Evolutionary conservation across 2,888 invertebrate species (phyloP), one percentile per base, ranked within the genome.

Genomic region (Rhimphoctona megacephalus): DNA sequence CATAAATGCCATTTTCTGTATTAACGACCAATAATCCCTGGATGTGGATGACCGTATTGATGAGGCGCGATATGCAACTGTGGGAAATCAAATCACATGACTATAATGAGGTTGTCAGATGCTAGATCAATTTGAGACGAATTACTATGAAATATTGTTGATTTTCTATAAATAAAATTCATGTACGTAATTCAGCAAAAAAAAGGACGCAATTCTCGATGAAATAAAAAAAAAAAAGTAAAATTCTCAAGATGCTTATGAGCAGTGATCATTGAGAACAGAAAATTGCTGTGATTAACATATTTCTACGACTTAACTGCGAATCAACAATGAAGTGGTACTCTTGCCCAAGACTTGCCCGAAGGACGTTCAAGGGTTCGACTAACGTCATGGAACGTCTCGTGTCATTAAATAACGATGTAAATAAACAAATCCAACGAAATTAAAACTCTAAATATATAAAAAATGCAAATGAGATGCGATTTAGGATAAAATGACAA

Each of bases 131-230:
- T 19, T 49, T 5, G 5, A 14, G 8, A 9, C 22, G 54, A 11
- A 54, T 22, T 9, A 22, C 9, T 39, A 39, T 9, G 7, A 39
- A 57, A 25, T 57, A 57, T 57, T 9, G 25, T 57, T 25, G 14
- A 25, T 8, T 25, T 57, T n/a, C 11, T 57, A 57, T 22, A 25
- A 25, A 57, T 25, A 25, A 57, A 49, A 25, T 25, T 25, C 3
- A 25, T 3, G 19, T 70, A 43, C 46, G 22, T 25, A 25, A 64
- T 43, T 61, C 5, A 43, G 30, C n/a, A 64, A 61, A 79, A 79
- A 73, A 79, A 69, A 84, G 83, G 83, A 74, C 83, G 69, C 77
- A 9, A 36, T 74, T 67, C 36, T 33, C 43, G 49, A 49, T 61
- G 17, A 25, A 77, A n/a, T 67, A 22, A 8, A 19, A 43, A 30